These are phyloP conservation scores for Zaprionus tsacasi DNA, from an alignment of 1,140 invertebrate genomes.

Conservation along the genomic window DNA sequence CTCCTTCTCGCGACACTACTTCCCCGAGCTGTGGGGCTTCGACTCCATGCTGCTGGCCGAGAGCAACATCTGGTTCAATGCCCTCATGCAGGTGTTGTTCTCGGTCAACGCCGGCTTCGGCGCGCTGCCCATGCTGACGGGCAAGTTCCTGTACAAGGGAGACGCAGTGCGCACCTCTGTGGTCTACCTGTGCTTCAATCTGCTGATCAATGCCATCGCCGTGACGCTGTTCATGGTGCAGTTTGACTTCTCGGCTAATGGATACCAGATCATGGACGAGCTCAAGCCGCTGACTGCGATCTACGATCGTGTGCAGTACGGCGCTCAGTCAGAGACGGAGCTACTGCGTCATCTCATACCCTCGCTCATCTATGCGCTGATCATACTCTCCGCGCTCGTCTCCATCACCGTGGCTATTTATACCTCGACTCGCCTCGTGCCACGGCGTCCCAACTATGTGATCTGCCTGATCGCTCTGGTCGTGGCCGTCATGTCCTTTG, in stretches of 20 bases:
- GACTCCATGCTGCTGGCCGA: slow-evolving; percentile 53
- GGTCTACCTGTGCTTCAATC: slow-evolving; percentile 82
- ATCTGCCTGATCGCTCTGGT: slow-evolving; percentile 77
- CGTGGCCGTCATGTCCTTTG: slow-evolving; percentile 72
- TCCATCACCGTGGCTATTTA: slow-evolving; percentile 78
- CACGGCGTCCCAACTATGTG: slow-evolving; percentile 78
- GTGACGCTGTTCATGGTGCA: slow-evolving; percentile 83
- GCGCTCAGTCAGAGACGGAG: slow-evolving; percentile 41
- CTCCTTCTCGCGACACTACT: slow-evolving; percentile 67
- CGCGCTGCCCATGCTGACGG: slow-evolving; percentile 78
- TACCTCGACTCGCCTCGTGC: slow-evolving; percentile 75
- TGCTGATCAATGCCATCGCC: slow-evolving; percentile 80
- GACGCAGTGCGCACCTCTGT: slow-evolving; percentile 82
- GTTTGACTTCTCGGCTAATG: slow-evolving; percentile 68
- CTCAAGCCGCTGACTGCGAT: slow-evolving; percentile 80
- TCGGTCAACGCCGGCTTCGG: slow-evolving; percentile 80
- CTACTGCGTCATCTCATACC: slow-evolving; percentile 67
- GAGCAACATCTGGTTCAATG: slow-evolving; percentile 83
- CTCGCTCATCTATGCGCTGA: slow-evolving; percentile 66
- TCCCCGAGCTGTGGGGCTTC: slow-evolving; percentile 76
- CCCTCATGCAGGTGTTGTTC: slow-evolving; percentile 80
- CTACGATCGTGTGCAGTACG: slow-evolving; percentile 71
- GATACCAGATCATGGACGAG: slow-evolving; percentile 65
- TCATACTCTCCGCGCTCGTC: slow-evolving; percentile 71
- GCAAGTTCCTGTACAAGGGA: slow-evolving; percentile 83